phyloP scores from a whole-genome alignment of 1,140 invertebrate genomes.

The Ephestia elutella region DNA sequence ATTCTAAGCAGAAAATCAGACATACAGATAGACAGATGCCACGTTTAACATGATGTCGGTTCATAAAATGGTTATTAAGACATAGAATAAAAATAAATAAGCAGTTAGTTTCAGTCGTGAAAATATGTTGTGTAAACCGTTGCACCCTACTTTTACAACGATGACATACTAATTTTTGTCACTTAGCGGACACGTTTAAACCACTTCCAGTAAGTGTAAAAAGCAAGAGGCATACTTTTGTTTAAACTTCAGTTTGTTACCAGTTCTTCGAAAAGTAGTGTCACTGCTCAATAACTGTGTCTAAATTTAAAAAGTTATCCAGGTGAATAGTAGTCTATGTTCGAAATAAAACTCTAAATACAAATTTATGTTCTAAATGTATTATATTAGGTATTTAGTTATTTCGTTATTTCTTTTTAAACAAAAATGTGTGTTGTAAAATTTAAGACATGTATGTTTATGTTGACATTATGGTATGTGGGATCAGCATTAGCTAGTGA shows the following conservation, averaged over 20 bases:
- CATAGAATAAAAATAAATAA: too few species aligned
- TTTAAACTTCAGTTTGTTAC: not conserved
- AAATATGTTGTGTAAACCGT: not conserved
- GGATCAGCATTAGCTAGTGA: constrained; percentile 8
- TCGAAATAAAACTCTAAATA: too few species aligned
- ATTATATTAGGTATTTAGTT: too few species aligned
- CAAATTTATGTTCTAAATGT: too few species aligned
- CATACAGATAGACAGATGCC: too few species aligned
- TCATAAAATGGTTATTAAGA: too few species aligned
- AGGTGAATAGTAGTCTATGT: too few species aligned
- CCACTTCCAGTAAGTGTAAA: not conserved
- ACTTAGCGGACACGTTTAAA: not conserved
- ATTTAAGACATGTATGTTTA: not conserved
- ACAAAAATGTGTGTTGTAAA: not conserved
- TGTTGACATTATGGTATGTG: constrained; percentile 8
- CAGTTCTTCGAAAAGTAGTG: not conserved
- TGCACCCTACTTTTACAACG: not conserved
- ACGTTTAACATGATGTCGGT: too few species aligned
- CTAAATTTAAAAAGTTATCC: too few species aligned
- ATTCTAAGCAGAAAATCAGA: too few species aligned
- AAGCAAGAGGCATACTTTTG: not conserved
- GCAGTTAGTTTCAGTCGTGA: not conserved
- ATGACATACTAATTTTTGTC: not conserved
- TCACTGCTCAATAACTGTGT: too few species aligned
- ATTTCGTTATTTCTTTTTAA: not conserved